Evolutionary conservation across 1,140 invertebrate genomes (phyloP), one percentile per base, ranked within the genome.

Genomic region (Danaus melanippus): DNA sequence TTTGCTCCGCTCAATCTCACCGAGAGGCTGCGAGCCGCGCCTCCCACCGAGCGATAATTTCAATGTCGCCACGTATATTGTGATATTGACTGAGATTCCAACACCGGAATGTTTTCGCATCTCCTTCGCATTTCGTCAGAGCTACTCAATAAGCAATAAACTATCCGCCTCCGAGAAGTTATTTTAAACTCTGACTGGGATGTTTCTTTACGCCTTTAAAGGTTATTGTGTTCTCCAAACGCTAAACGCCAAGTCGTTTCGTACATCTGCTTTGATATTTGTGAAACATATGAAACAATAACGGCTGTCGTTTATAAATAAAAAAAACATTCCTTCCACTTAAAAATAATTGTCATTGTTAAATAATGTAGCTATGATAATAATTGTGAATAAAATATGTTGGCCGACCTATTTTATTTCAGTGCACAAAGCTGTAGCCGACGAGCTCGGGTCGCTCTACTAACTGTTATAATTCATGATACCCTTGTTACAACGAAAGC

Each of bases 111-210:
- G 69, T 80, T 83, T 76, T 75, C 75, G 73, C 71, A 64, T 76
- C 74, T 58, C 65, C 66, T 66, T 69, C 71, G 71, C 78, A 73
- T 71, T 76, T 76, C 76, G 77, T 82, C 77, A 76, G 74, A 67
- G 71, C 76, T 71, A 74, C 79, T 84, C 84, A 86, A 86, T 86
- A 84, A 84, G 84, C 84, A 77, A 84, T 86, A 86, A 84, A 86
- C 79, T 76, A 84, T 84, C 76, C 79, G 75, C 68, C 77, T 80
- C 74, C 79, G 69, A 83, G 80, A 79, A 84, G 78, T 80, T 79
- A 82, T 83, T 82, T 80, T 76, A 71, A 77, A 83, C 67, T 71
- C 65, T 64, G 70, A 66, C 76, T 68, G 72, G 68, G 65, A 71
- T 72, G 73, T 68, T 69, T 69, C 68, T 84, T 86, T 83, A 84